phyloP scores from a whole-genome alignment of 2,888 invertebrate species.

The Eupithecia vulgata region DNA sequence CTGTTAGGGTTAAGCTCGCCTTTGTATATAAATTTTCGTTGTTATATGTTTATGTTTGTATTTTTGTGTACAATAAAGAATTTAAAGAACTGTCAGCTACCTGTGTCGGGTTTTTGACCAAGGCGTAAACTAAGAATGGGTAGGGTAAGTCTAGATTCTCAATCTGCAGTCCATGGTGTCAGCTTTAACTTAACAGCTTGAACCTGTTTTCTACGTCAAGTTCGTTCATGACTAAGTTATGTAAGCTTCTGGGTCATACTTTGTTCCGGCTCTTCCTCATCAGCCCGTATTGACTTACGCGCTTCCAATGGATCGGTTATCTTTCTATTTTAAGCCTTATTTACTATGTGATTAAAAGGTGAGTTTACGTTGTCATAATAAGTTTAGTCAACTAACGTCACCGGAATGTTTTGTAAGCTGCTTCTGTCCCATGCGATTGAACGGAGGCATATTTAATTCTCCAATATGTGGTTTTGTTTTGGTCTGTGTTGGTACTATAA shows the following conservation, averaged over 20 bases:
- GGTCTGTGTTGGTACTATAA: too few species aligned
- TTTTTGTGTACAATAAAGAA: too few species aligned
- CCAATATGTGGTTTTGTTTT: too few species aligned
- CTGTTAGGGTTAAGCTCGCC: too few species aligned
- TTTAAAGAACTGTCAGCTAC: too few species aligned
- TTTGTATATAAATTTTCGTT: too few species aligned
- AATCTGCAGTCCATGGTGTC: neutral
- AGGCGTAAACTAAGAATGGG: too few species aligned
- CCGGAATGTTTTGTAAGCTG: neutral
- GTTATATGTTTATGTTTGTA: too few species aligned
- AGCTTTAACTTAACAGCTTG: neutral
- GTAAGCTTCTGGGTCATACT: conserved; percentile 4
- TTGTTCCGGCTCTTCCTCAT: neutral
- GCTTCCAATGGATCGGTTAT: neutral
- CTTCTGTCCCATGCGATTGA: neutral
- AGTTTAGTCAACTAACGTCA: neutral
- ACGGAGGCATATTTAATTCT: neutral
- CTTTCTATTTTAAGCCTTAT: neutral
- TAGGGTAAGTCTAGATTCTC: too few species aligned
- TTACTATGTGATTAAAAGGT: neutral
- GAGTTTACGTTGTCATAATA: neutral
- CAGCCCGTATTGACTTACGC: neutral
- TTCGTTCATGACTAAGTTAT: neutral
- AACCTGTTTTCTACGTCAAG: conserved; percentile 1
- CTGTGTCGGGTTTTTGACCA: neutral